Conservation (phyloP, 2,113 vertebrate genomes). For the Syngnathus typhle region DNA sequence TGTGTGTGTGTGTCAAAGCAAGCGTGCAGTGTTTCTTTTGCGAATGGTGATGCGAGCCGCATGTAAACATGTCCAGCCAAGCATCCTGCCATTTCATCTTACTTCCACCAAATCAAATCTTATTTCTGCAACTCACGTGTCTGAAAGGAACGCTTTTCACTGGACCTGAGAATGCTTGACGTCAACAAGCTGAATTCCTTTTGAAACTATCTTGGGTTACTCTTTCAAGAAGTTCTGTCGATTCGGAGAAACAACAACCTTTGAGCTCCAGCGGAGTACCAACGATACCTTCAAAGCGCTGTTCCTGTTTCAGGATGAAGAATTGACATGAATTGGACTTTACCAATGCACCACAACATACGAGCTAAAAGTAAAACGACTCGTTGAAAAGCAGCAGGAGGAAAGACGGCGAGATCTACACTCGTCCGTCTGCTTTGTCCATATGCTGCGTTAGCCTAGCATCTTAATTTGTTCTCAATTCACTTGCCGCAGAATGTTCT, state of each 20-base stretch:
- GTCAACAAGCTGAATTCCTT: no score
- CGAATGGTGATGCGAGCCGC: not conserved
- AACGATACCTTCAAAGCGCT: slow-evolving; percentile 43
- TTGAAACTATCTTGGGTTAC: no score
- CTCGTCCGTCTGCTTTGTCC: no score
- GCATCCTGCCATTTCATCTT: not conserved
- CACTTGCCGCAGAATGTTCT: not conserved
- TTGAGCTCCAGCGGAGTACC: not conserved
- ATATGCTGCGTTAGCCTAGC: not conserved
- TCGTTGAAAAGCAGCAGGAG: slow-evolving; percentile 1
- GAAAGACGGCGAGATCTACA: not conserved
- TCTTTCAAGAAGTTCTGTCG: not conserved
- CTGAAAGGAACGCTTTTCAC: not conserved
- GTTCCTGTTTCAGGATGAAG: slow-evolving; percentile 8
- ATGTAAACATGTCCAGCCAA: not conserved
- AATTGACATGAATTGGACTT: slow-evolving; percentile 5
- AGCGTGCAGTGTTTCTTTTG: not conserved
- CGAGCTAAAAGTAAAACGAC: not conserved
- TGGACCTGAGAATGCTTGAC: no score
- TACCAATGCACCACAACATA: not conserved
- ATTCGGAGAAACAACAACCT: not conserved
- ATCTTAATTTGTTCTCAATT: not conserved
- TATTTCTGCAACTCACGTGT: not conserved
- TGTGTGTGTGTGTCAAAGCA: not conserved
- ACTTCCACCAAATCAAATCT: not conserved